These are phyloP conservation scores for Auanema freiburgensis DNA, from an alignment of 2,888 invertebrate genomes.

Conservation along the genomic window DNA sequence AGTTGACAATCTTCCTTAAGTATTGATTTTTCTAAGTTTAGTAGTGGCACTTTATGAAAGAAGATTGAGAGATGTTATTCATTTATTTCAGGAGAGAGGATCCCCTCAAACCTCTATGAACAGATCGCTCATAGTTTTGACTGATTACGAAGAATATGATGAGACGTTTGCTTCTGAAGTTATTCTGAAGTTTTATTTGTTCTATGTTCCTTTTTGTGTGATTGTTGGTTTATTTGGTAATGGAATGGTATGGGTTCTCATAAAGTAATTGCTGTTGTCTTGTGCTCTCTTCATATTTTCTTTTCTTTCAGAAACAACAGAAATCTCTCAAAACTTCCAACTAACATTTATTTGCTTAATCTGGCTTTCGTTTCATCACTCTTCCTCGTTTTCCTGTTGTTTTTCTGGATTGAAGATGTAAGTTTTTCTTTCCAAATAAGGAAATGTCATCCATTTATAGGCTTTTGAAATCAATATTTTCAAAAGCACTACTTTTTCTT, in stretches of 20 bases:
- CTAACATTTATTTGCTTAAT: slow-evolving; percentile 46
- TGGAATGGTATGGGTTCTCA: slow-evolving; percentile 58
- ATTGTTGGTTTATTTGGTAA: slow-evolving; percentile 60
- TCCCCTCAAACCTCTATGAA: no score
- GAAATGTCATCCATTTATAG: background rate
- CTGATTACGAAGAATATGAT: no score
- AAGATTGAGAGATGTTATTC: no score
- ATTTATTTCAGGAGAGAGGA: no score
- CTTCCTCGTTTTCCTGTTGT: slow-evolving; percentile 53
- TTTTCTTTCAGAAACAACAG: slow-evolving; percentile 49
- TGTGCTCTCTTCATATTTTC: background rate
- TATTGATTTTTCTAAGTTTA: no score
- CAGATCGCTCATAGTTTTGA: no score
- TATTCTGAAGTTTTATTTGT: slow-evolving; percentile 43
- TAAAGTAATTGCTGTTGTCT: slow-evolving; percentile 36
- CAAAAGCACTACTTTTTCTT: slow-evolving; percentile 32
- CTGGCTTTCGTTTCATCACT: slow-evolving; percentile 55
- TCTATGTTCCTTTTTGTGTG: slow-evolving; percentile 59
- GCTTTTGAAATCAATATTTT: background rate
- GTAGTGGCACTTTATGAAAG: no score
- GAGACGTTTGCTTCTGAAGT: slow-evolving; percentile 25
- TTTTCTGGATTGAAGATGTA: slow-evolving; percentile 62
- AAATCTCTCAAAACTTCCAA: slow-evolving; percentile 50
- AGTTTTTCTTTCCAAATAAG: background rate
- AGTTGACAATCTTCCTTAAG: no score